Base-by-base conservation (phyloP, 2,797 vertebrate species). In the Hirundo rustica region DNA sequence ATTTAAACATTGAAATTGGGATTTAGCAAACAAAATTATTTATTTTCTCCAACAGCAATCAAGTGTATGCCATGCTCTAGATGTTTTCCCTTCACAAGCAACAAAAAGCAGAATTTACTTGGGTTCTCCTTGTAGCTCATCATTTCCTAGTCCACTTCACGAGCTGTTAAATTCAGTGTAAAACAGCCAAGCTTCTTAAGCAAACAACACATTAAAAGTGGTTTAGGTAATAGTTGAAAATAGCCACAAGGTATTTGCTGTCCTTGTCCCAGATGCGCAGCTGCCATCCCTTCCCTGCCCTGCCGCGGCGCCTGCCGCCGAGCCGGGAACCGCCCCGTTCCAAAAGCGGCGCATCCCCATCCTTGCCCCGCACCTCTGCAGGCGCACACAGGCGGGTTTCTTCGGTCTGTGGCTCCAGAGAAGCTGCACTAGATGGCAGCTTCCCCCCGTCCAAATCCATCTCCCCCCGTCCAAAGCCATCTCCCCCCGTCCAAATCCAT, bases 391-490 rank as follows among this genome's bases (percentile, higher is more conserved):
- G 30, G 14, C 20, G 23, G 22, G 7, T 9, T 58, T 21, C 10
- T 26, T 9, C 3, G 22, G 3, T 3, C 32, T 44, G 81, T 16
- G 58, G 45, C 70, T 89, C 34, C 93, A 10, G 26, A 48, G 19
- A 74, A 89, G 68, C 0, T 77, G 60, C 94, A 13, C 91, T 92
- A 89, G 96, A 66, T 93, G 93, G 94, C 93, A 91, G 66, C 62
- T 94, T 80, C 73, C 26, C 70, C 51, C 86, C 32, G 45, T 0
- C 16, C 32, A 77, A 94, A 10, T 1, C 32, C 74, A 26, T 11
- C 66, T 17, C 26, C 16, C 36, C 36, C 36, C 36, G 36, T 38
- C 36, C 36, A 38, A 38, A 38, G 36, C 36, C 36, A 38, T 38
- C 36, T 36, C 36, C 36, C 36, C 36, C 36, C 36, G 36, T 36